Percentiles rank a stretch among this genome's conserved stretches.
Evolutionary conservation across 1,140 invertebrate genomes (phyloP).

Genomic region (Drosophila guanche): DNA sequence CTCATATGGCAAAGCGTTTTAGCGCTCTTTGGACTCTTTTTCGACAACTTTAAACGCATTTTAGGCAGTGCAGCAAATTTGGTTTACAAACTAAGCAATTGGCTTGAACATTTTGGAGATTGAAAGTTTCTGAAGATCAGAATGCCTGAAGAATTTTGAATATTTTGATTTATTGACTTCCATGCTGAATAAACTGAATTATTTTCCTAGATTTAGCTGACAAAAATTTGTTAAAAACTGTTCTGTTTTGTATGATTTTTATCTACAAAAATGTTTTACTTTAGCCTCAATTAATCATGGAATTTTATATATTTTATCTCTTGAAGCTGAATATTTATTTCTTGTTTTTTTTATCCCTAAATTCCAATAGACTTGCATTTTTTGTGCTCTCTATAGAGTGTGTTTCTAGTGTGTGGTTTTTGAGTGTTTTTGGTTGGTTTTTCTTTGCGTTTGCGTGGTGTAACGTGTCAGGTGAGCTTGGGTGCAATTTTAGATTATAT

Average conservation of each 20-base stretch:
- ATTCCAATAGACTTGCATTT: constrained; percentile 42
- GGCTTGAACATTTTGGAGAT: constrained; percentile 29
- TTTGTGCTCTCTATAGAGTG: constrained; percentile 25
- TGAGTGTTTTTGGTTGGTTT: constrained; percentile 30
- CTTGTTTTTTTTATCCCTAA: background rate
- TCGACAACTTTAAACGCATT: constrained; percentile 40
- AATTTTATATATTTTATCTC: no score
- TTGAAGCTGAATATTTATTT: no score
- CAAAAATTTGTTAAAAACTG: no score
- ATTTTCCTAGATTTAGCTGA: no score
- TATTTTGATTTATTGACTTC: background rate
- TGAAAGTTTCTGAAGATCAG: no score
- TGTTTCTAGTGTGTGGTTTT: constrained; percentile 7
- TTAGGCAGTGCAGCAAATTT: constrained; percentile 72
- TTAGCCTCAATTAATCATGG: no score
- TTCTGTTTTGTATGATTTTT: no score
- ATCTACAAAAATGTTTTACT: no score
- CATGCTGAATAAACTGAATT: no score
- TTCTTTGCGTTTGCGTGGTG: constrained; percentile 9
- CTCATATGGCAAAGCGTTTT: constrained; percentile 57
- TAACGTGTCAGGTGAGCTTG: constrained; percentile 1
- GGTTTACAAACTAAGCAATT: constrained; percentile 44
- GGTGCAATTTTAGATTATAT: constrained; percentile 10
- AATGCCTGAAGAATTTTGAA: no score
- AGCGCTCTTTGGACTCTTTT: constrained; percentile 54